Evolutionary conservation across 1,140 invertebrate genomes (phyloP).

Genomic region (Dreissena polymorpha): DNA sequence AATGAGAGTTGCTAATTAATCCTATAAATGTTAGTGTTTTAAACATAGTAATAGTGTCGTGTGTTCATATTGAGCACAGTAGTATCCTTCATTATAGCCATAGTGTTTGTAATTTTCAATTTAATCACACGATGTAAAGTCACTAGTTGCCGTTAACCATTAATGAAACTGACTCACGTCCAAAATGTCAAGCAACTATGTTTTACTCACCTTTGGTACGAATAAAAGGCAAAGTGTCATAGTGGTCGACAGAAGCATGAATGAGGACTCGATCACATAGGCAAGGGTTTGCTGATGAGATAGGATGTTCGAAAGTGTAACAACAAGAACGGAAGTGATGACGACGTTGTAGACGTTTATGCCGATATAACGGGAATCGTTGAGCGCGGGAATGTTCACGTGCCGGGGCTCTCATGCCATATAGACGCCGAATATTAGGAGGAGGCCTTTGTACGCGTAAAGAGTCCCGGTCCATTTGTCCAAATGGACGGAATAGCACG

Average conservation of each 20-base stretch:
- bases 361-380: constrained; percentile 77
- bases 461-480: constrained; percentile 92
- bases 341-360: constrained; percentile 95
- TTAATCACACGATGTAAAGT: too few species aligned
- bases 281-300: constrained; percentile 91
- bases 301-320: constrained; percentile 91
- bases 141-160: too few species aligned
- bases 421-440: constrained; percentile 88
- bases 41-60: too few species aligned
- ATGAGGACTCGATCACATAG: constrained; percentile 89
- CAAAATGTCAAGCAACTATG: too few species aligned
- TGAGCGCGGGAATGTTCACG: constrained; percentile 77
- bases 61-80: too few species aligned
- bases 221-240: constrained; percentile 92
- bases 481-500: constrained; percentile 91
- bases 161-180: too few species aligned
- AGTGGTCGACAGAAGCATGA: constrained; percentile 92
- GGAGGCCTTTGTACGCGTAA: constrained; percentile 93
- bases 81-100: too few species aligned
- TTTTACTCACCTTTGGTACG: constrained; percentile 86
- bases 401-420: constrained; percentile 77
- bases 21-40: too few species aligned
- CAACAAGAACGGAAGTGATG: constrained; percentile 92
- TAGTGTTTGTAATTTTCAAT: too few species aligned
- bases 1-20: too few species aligned